Evolutionary conservation across 2,888 invertebrate species (phyloP), one percentile per base, ranked within the genome.

Genomic region (Stenolophus ochropezus): DNA sequence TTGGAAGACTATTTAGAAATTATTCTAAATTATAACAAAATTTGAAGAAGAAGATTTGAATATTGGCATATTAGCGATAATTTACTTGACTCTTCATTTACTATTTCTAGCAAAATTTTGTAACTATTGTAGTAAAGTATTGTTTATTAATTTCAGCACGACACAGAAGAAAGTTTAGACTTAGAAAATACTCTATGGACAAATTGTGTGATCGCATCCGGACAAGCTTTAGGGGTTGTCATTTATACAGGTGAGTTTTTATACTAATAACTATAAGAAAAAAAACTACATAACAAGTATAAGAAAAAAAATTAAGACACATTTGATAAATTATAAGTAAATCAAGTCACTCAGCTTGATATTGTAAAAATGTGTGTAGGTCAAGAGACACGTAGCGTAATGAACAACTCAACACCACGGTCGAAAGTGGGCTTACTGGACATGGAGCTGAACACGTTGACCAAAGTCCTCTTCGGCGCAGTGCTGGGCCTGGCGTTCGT

Each of bases 111-210:
- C n/a, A n/a, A n/a, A n/a, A n/a, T n/a, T n/a, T n/a, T n/a, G n/a
- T n/a, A n/a, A n/a, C n/a, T n/a, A n/a, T n/a, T n/a, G n/a, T n/a
- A n/a, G n/a, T n/a, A n/a, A n/a, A n/a, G n/a, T n/a, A n/a, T n/a
- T n/a, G n/a, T n/a, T n/a, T n/a, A n/a, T n/a, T n/a, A n/a, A n/a
- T 85, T 87, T 33, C 83, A 92, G 91, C 90, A 92, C 86, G 93
- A 93, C 83, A 92, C 92, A 49, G 94, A 94, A 86, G 96, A 97
- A 85, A 95, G 97, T 61, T 91, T 99, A 80, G 96, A 96, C 86
- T 95, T 99, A 23, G 98, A 99, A 89, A 99, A 99, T 88, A 99
- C 98, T 0, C 89, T 99, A 78, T 99, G 99, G 99, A 97, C 99
- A 2, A 98, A 99, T 85, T 98, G 98, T 75, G 99, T 99, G 0